These are phyloP conservation scores for Ectropis crepuscularia DNA, from an alignment of 2,888 invertebrate species.

Conservation along the genomic window DNA sequence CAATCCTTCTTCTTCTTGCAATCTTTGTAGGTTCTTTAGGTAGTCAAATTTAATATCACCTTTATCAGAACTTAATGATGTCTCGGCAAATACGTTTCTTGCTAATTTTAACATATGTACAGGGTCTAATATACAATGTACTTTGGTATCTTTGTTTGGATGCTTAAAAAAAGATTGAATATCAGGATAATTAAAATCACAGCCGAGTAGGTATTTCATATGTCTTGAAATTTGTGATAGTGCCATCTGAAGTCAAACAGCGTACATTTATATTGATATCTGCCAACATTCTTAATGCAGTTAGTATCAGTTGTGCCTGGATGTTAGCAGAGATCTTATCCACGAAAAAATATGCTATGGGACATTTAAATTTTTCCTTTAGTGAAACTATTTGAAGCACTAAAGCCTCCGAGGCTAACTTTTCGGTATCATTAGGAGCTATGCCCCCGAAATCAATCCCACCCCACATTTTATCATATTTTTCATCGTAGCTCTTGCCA, in stretches of 20 bases:
- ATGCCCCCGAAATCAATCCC: no score
- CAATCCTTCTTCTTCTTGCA: not conserved
- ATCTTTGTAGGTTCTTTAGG: not conserved
- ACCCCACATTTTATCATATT: no score
- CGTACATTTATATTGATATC: no score
- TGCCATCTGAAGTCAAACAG: not conserved
- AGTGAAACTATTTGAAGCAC: no score
- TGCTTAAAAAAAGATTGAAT: not conserved
- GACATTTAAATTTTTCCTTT: no score
- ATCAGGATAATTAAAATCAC: not conserved
- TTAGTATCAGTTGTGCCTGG: no score
- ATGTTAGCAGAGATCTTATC: no score
- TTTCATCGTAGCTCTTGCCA: no score
- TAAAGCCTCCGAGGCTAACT: no score
- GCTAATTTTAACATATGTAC: not conserved
- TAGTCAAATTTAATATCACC: not conserved
- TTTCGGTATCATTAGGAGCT: no score
- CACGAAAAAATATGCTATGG: no score
- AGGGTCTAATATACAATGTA: constrained; percentile 29
- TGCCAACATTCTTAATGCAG: no score
- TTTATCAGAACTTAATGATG: not conserved
- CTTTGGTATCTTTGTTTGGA: not conserved
- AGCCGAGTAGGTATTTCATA: not conserved
- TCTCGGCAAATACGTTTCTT: not conserved
- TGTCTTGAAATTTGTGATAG: not conserved